phyloP scores from a whole-genome alignment of 2,888 invertebrate genomes.

The Hypomecis atomaria region DNA sequence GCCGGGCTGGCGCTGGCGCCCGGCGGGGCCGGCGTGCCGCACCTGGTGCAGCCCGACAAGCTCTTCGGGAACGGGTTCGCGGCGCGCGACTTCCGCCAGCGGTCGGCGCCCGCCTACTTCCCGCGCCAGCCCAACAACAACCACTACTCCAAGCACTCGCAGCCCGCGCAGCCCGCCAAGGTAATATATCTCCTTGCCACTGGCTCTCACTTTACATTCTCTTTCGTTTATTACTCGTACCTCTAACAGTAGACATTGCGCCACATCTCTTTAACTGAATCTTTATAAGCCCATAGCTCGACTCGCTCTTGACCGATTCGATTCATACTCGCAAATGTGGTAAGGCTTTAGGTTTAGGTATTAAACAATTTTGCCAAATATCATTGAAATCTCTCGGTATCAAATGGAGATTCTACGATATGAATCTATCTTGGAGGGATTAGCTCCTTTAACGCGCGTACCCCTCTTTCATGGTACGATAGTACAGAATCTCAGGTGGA shows the following conservation, averaged over 20 bases:
- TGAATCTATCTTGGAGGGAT: no score
- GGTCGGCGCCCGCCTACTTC: slow-evolving; percentile 57
- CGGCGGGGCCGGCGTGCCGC: slow-evolving; percentile 66
- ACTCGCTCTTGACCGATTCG: no score
- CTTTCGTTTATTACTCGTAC: background rate
- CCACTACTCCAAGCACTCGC: slow-evolving; percentile 74
- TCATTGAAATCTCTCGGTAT: no score
- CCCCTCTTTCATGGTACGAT: no score
- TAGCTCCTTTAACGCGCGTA: no score
- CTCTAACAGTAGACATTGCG: background rate
- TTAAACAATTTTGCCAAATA: no score
- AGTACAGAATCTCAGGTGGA: no score
- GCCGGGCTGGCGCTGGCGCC: slow-evolving; percentile 88
- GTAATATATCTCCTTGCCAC: slow-evolving; percentile 47
- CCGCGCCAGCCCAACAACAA: slow-evolving; percentile 44
- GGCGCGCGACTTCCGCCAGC: slow-evolving; percentile 76
- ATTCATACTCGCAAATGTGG: no score
- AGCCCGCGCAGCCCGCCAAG: slow-evolving; percentile 61
- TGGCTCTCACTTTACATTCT: no score
- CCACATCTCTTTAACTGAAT: background rate
- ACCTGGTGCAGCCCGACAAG: slow-evolving; percentile 81
- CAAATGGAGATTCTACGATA: no score
- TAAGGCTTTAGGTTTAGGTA: no score
- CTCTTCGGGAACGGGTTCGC: slow-evolving; percentile 76
- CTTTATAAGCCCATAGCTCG: no score